These are phyloP conservation scores for Heliocidaris tuberculata DNA, from an alignment of 35 echinoderm and acorn worm genomes.

Conservation along the genomic window DNA sequence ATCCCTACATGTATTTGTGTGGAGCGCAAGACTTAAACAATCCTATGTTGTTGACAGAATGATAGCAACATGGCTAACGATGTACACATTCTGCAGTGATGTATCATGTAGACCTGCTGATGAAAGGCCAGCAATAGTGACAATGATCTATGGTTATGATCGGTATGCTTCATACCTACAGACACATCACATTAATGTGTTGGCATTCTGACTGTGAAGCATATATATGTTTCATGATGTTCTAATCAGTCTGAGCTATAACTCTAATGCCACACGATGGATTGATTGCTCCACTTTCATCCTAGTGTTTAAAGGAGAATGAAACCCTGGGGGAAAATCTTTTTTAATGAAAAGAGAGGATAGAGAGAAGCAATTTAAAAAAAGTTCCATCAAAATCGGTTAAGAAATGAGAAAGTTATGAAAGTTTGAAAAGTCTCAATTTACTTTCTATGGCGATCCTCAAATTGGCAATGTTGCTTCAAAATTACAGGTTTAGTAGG, in stretches of 20 bases:
- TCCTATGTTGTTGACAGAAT: background rate
- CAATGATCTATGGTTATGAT: background rate
- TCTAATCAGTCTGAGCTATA: background rate
- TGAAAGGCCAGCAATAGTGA: background rate
- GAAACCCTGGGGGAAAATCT: too few species aligned
- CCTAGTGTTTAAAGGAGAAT: too few species aligned
- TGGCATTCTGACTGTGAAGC: background rate
- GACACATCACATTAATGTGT: background rate
- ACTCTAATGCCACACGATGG: background rate
- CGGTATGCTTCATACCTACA: background rate
- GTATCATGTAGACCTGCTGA: background rate
- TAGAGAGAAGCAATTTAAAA: too few species aligned
- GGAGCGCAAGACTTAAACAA: background rate
- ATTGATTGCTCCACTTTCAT: background rate
- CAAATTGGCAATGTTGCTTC: too few species aligned
- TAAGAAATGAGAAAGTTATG: too few species aligned
- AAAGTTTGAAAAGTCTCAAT: too few species aligned
- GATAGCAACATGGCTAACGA: background rate
- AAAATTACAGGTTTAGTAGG: too few species aligned
- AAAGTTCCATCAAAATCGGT: too few species aligned
- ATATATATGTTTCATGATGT: background rate
- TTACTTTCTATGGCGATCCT: too few species aligned
- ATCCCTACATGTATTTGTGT: background rate
- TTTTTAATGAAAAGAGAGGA: too few species aligned
- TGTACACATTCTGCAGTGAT: background rate